Conservation (phyloP, 2,888 invertebrate genomes). For the Torymus texanus region DNA sequence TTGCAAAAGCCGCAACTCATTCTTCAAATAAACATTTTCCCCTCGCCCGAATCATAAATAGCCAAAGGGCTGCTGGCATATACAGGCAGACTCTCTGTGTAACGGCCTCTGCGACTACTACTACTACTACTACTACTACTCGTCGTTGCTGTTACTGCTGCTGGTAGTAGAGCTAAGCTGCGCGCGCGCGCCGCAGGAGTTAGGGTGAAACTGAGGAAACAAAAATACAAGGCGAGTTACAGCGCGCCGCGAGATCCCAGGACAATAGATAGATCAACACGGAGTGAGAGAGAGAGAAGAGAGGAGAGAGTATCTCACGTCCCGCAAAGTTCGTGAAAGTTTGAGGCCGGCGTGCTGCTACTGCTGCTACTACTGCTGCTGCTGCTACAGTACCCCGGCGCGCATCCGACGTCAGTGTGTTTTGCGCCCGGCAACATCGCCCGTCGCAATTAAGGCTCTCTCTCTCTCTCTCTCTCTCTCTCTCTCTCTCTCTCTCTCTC, state of each 20-base stretch:
- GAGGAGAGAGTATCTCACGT: neutral
- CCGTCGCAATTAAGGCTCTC: slow-evolving; percentile 48
- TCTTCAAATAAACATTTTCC: slow-evolving; percentile 10
- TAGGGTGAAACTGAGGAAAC: slow-evolving; percentile 14
- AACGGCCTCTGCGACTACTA: too few relatives aligned
- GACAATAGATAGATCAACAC: slow-evolving; percentile 49
- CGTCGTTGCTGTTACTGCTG: too few relatives aligned
- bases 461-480: neutral
- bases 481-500: slow-evolving; percentile 3
- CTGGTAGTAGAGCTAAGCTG: too few relatives aligned
- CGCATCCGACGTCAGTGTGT: slow-evolving; percentile 10
- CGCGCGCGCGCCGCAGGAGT: neutral
- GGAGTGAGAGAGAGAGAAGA: neutral
- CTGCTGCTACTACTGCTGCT: too few relatives aligned
- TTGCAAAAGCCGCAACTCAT: neutral
- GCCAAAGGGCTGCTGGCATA: neutral
- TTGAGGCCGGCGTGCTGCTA: neutral
- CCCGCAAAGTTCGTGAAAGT: slow-evolving; percentile 27
- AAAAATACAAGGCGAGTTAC: slow-evolving; percentile 35
- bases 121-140: too few relatives aligned
- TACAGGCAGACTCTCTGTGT: too few relatives aligned
- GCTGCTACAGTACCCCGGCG: neutral
- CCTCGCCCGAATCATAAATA: slow-evolving; percentile 14
- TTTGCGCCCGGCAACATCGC: slow-evolving; percentile 19
- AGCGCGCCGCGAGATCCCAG: slow-evolving; percentile 1